These are phyloP conservation scores for Shargacucullia verbasci DNA, from an alignment of 2,888 invertebrate species.

Conservation along the genomic window DNA sequence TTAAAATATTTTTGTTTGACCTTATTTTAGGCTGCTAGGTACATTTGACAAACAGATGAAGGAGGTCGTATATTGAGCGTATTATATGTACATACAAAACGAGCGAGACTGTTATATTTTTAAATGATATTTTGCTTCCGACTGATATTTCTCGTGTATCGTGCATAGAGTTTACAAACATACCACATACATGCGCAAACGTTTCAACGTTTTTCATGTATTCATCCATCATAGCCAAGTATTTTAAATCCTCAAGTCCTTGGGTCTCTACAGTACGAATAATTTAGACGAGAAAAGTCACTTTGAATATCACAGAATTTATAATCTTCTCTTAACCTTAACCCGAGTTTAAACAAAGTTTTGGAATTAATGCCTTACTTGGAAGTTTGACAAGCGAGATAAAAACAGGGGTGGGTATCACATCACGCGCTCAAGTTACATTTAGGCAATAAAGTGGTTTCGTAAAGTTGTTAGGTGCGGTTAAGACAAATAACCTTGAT, in stretches of 20 bases:
- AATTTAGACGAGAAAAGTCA: constrained; percentile 16
- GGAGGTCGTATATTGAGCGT: neutral
- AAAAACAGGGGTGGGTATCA: constrained; percentile 38
- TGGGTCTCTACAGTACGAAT: constrained; percentile 3
- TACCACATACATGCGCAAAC: too few relatives aligned
- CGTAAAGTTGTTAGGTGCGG: constrained; percentile 14
- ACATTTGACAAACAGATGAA: constrained; percentile 10
- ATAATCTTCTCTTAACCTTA: constrained; percentile 47
- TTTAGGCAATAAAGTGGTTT: constrained; percentile 25
- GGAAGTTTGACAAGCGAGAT: constrained; percentile 43
- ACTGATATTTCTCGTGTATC: too few relatives aligned
- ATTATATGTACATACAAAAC: too few relatives aligned
- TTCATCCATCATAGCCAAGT: too few relatives aligned
- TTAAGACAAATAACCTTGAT: neutral
- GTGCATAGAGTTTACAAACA: too few relatives aligned
- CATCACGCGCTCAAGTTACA: constrained; percentile 28
- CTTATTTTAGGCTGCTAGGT: constrained; percentile 15
- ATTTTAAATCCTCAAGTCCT: too few relatives aligned
- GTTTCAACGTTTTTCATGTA: neutral
- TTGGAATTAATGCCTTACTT: constrained; percentile 44
- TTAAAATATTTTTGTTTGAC: constrained; percentile 1
- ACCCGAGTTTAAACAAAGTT: constrained; percentile 42
- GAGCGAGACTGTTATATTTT: too few relatives aligned
- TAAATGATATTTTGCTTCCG: too few relatives aligned
- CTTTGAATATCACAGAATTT: constrained; percentile 36